Evolutionary conservation across 2,888 invertebrate species (phyloP), one percentile per base, ranked within the genome.

Genomic region (Phlogophora meticulosa): DNA sequence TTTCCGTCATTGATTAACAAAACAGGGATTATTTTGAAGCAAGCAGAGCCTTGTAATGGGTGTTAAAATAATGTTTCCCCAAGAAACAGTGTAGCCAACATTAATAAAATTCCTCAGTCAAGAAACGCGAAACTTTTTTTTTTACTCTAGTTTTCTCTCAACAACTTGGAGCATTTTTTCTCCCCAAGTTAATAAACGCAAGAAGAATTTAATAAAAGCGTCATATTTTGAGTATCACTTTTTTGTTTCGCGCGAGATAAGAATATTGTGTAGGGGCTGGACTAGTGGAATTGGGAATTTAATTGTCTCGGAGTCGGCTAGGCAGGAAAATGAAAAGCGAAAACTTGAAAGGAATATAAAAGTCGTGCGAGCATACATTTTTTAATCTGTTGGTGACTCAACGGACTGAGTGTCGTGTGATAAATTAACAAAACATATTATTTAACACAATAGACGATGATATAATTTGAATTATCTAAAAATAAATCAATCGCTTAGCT

Each of bases 181-280:
- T 61, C 88, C 87, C 87, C 89, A 87, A 88, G 87, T 90, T 90
- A 89, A 92, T 91, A 93, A 92, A 91, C 91, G 90, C 88, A 90
- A 87, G 87, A 91, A 88, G 93, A 94, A 94, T 94, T 95, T 94
- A 94, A 94, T 94, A 94, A 93, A 90, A 92, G 90, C 90, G 88
- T 91, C 91, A 91, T 91, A 91, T 91, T 92, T 90, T 86, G 85
- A 84, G 87, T 86, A 87, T 86, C 84, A 82, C 80, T 80, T 83
- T 72, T 85, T 83, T 85, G 80, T 75, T 82, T 84, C 79, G 78
- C 76, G 74, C 65, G 79, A 78, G 77, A 85, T 76, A 80, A 76
- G 76, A 81, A 78, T 81, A 81, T 82, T 79, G 70, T 73, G 71
- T 67, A 57, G 46, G 53, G 53, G 74, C 53, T 62, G 66, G 78